Base-by-base conservation (phyloP, 1,140 invertebrate species). In the Micrasema longulum region DNA sequence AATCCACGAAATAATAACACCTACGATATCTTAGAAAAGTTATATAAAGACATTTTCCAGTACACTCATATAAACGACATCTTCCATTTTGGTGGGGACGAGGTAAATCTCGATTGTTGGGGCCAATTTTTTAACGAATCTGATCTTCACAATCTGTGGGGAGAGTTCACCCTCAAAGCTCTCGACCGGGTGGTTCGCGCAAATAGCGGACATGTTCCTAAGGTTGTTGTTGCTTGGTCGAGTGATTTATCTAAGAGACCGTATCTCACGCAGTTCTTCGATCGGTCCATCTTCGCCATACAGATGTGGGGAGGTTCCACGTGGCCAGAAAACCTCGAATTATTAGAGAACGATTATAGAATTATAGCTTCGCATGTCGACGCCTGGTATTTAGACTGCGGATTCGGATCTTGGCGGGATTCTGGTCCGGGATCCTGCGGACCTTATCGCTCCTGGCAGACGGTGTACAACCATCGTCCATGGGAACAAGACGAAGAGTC, bases 331-430 rank as follows among this genome's bases (percentile, higher is more conserved):
- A 93, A 93, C 3, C 85, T 87, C 0, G 91, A 92, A 55, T 82
- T 94, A 0, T 77, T 94, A 4, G 87, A 90, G 64, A 89, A 90
- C 62, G 92, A 91, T 0, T 94, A 91, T 79, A 87, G 91, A 16
- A 86, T 93, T n/a, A 91, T 95, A 26, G 81, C 94, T 35, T 94
- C 93, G 0, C 93, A 95, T 78, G 92, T 93, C 26, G 92, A 95
- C 78, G 91, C 92, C 1, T 94, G 92, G 92, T 94, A 95, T 81
- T 84, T 95, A 62, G 93, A 95, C 77, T 95, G 93, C 76, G 93
- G 93, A 0, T 94, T 92, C 77, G 92, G 92, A 1, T 90, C 88
- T 45, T 95, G 93, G 93, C 83, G 92, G 6, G 91, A 92, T 79
- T 79, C 85, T 76, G 75, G 86, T 69, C 84, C 82, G 47, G 91